Percentiles rank a stretch among this genome's conserved stretches.
phyloP scores from a whole-genome alignment of 2,888 invertebrate species.

The Latrodectus elegans region DNA sequence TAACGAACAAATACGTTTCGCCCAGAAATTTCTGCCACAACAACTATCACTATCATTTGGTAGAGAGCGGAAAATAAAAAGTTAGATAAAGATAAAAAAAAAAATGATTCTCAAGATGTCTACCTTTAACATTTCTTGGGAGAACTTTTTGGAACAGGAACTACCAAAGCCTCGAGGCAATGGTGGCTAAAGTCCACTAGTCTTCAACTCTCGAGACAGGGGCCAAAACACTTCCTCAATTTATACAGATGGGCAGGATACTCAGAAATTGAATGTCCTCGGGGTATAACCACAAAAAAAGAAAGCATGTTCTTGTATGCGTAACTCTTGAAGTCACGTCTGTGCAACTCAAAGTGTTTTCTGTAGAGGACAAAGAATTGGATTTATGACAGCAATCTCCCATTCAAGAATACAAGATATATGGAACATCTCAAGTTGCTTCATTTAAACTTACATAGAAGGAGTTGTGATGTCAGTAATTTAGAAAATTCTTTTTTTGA shows the following conservation, averaged over 20 bases:
- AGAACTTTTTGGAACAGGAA: constrained; percentile 47
- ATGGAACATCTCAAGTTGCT: no score
- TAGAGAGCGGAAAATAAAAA: not conserved
- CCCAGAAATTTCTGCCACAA: not conserved
- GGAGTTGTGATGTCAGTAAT: no score
- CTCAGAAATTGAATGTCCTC: constrained; percentile 40
- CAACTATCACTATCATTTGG: not conserved
- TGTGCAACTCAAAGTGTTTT: no score
- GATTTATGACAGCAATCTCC: constrained; percentile 33
- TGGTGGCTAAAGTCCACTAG: constrained; percentile 20
- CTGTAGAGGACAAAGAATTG: constrained; percentile 32
- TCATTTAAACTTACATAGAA: no score
- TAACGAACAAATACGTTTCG: not conserved
- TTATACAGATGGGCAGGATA: constrained; percentile 43
- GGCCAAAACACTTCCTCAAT: constrained; percentile 60
- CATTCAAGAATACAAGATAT: no score
- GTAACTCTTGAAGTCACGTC: no score
- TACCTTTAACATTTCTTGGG: constrained; percentile 36
- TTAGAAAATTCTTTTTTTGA: no score
- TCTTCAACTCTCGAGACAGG: constrained; percentile 28
- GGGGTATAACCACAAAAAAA: constrained; percentile 22
- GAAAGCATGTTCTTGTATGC: not conserved
- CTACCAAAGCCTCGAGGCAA: constrained; percentile 15
- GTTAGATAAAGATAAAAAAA: not conserved
- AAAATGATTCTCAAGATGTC: not conserved